Evolutionary conservation across 1,140 invertebrate species (phyloP).

Genomic region (Aricia agestis): DNA sequence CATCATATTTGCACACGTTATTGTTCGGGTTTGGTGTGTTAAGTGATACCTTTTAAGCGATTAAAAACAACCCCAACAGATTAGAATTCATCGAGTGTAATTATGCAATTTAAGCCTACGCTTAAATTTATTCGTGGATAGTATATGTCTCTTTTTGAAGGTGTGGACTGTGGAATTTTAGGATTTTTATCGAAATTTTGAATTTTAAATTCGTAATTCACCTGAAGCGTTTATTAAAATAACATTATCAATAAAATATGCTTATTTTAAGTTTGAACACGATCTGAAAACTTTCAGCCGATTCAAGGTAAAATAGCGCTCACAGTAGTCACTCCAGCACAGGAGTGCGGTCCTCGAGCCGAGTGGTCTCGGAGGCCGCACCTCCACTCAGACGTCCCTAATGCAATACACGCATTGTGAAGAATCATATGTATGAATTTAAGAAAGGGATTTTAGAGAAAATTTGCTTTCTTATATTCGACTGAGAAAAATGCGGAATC

Average conservation of each 20-base stretch:
- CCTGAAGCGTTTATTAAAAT: too few species aligned
- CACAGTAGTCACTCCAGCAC: background rate
- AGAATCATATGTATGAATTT: background rate
- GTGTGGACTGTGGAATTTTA: too few species aligned
- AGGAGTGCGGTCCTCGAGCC: background rate
- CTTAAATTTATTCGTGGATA: too few species aligned
- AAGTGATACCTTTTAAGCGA: background rate
- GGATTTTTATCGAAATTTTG: too few species aligned
- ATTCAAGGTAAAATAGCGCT: background rate
- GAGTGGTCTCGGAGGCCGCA: background rate
- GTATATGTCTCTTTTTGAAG: too few species aligned
- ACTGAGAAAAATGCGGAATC: too few species aligned
- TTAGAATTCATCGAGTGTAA: background rate
- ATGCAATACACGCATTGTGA: slow-evolving; percentile 7
- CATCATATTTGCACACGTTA: background rate
- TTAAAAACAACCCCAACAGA: background rate
- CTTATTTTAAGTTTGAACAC: too few species aligned
- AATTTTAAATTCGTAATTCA: too few species aligned
- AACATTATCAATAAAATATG: too few species aligned
- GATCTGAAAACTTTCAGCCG: background rate
- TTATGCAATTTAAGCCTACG: background rate
- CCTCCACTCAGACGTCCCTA: background rate
- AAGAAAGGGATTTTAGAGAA: background rate
- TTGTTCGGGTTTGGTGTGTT: background rate
- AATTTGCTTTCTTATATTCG: too few species aligned